phyloP scores from a whole-genome alignment of 2,113 vertebrate species.

The Glareola pratincola region DNA sequence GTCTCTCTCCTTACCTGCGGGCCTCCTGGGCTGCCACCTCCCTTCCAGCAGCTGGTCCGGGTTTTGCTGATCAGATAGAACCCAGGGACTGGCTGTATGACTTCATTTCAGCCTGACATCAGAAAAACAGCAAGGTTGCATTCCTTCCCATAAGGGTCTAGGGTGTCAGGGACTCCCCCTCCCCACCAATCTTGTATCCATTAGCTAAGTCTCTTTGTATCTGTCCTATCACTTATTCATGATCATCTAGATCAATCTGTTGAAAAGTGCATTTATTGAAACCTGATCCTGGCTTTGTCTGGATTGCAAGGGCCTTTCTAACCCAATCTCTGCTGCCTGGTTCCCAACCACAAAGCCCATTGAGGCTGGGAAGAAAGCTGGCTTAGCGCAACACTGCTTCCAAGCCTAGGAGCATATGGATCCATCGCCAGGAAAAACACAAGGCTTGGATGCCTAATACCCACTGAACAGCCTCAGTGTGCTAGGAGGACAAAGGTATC shows the following conservation, averaged over 20 bases:
- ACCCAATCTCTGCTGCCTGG: background rate
- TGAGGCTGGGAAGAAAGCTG: slow-evolving; percentile 4
- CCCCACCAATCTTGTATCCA: slow-evolving; percentile 22
- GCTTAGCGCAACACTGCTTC: background rate
- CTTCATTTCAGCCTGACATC: background rate
- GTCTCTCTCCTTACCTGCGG: background rate
- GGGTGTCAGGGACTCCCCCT: background rate
- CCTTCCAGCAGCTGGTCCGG: background rate
- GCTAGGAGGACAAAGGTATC: background rate
- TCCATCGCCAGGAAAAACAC: background rate
- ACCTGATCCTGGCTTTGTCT: slow-evolving; percentile 45
- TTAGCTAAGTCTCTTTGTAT: slow-evolving; percentile 57
- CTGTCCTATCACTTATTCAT: slow-evolving; percentile 70
- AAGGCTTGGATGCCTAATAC: background rate
- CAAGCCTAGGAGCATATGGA: background rate
- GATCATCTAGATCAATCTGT: slow-evolving; percentile 59
- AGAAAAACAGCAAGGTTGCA: slow-evolving; percentile 8
- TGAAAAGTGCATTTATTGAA: slow-evolving; percentile 68
- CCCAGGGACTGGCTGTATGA: background rate
- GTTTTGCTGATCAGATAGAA: background rate
- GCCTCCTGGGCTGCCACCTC: background rate
- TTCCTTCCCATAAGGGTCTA: background rate
- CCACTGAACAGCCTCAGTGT: background rate
- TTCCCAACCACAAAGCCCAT: background rate
- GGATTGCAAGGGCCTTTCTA: background rate